phyloP scores from a whole-genome alignment of 2,888 invertebrate genomes.

The Sinopyrophorus schimmeli region DNA sequence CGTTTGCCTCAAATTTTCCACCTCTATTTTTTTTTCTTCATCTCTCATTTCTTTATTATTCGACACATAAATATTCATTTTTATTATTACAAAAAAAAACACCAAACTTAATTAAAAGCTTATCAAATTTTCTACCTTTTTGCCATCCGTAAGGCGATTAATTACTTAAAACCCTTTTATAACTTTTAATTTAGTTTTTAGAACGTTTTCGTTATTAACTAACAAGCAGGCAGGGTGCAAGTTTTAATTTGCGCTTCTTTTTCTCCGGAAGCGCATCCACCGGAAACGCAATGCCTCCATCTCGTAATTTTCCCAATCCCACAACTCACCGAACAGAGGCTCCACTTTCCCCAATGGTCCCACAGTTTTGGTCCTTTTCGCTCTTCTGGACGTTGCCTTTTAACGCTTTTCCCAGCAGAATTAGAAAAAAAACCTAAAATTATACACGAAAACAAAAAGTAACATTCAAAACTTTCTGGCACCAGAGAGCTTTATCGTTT shows the following conservation, averaged over 20 bases:
- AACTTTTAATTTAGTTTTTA: too few relatives aligned
- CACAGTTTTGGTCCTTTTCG: conserved; percentile 50
- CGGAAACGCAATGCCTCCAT: conserved; percentile 57
- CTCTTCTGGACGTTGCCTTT: neutral
- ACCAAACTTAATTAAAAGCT: too few relatives aligned
- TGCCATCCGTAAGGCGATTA: too few relatives aligned
- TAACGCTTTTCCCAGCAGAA: neutral
- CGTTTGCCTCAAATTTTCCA: too few relatives aligned
- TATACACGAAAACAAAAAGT: neutral
- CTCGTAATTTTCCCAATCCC: conserved; percentile 52
- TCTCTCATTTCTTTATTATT: too few relatives aligned
- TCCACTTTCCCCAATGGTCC: conserved; percentile 59
- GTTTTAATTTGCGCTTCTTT: conserved; percentile 59
- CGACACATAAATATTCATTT: too few relatives aligned
- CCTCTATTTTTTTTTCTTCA: too few relatives aligned
- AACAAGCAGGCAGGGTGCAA: conserved; percentile 54
- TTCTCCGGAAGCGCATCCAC: conserved; percentile 55
- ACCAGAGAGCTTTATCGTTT: too few relatives aligned
- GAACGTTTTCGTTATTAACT: too few relatives aligned
- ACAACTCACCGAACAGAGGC: conserved; percentile 56
- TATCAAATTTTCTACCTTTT: too few relatives aligned
- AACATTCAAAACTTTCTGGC: neutral
- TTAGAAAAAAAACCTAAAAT: conserved; percentile 2
- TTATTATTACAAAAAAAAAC: too few relatives aligned
- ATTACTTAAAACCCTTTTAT: too few relatives aligned